Evolutionary conservation across 2,113 vertebrate genomes (phyloP).

Genomic region (Carettochelys insculpta): DNA sequence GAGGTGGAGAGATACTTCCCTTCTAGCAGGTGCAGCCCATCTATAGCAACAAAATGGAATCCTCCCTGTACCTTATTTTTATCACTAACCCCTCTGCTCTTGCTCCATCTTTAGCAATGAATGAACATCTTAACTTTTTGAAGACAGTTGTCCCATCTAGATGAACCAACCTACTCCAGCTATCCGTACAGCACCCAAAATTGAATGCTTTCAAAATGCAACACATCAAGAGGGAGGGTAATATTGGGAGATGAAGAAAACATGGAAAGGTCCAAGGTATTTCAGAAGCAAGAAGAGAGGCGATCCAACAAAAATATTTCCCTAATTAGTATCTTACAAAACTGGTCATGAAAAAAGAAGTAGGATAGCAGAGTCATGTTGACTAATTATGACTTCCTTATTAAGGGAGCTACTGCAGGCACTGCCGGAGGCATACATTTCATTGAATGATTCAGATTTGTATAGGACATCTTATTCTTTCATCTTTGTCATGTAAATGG

Average conservation of each 20-base stretch:
- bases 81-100: not conserved
- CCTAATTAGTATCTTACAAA: slow-evolving; percentile 64
- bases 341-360: slow-evolving; percentile 39
- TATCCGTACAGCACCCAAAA: not conserved
- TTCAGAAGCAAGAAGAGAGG: slow-evolving; percentile 33
- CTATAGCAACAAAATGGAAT: not conserved
- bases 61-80: not conserved
- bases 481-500: slow-evolving; percentile 68
- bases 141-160: not conserved
- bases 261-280: slow-evolving; percentile 11
- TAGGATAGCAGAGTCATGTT: slow-evolving; percentile 55
- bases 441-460: slow-evolving; percentile 58
- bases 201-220: slow-evolving; percentile 20
- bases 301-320: slow-evolving; percentile 54
- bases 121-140: not conserved
- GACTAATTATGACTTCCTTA: slow-evolving; percentile 65
- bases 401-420: slow-evolving; percentile 58
- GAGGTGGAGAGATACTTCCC: too few relatives aligned
- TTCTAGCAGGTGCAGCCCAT: too few relatives aligned
- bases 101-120: not conserved
- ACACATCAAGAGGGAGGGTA: slow-evolving; percentile 3
- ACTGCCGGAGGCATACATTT: slow-evolving; percentile 55
- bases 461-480: slow-evolving; percentile 42
- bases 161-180: not conserved
- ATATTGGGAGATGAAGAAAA: slow-evolving; percentile 30